Conservation (phyloP, 2,113 vertebrate genomes). For the Pomatostomus ruficeps region DNA sequence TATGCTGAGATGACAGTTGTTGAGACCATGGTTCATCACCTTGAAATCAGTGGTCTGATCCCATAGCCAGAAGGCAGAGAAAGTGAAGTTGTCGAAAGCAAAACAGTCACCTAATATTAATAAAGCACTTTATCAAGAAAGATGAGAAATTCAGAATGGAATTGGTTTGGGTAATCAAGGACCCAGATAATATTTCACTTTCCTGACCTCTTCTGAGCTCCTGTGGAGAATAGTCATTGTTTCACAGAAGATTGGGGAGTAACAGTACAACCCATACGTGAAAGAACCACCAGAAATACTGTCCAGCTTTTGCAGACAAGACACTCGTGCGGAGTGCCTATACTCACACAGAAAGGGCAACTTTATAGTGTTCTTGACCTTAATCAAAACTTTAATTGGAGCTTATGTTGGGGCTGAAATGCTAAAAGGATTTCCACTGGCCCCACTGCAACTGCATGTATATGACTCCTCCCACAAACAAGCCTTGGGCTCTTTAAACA, state of each 20-base stretch:
- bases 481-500: not conserved
- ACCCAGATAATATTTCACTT: not conserved
- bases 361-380: not conserved
- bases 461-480: not conserved
- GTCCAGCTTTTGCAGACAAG: constrained; percentile 52
- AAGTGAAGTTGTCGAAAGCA: not conserved
- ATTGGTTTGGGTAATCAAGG: not conserved
- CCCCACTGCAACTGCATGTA: not conserved
- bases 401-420: not conserved
- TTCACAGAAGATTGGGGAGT: not conserved
- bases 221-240: constrained; percentile 68
- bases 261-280: constrained; percentile 39
- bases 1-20: not conserved
- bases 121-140: not conserved
- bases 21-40: not conserved
- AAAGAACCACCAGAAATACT: constrained; percentile 70
- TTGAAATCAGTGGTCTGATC: not conserved
- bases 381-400: not conserved
- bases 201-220: constrained; percentile 6
- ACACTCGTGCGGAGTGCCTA: not conserved
- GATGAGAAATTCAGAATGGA: not conserved
- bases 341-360: not conserved
- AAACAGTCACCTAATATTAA: not conserved
- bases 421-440: not conserved
- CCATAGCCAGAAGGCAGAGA: not conserved